Evolutionary conservation across 2,113 vertebrate species (phyloP).

Genomic region (Helogale parvula): DNA sequence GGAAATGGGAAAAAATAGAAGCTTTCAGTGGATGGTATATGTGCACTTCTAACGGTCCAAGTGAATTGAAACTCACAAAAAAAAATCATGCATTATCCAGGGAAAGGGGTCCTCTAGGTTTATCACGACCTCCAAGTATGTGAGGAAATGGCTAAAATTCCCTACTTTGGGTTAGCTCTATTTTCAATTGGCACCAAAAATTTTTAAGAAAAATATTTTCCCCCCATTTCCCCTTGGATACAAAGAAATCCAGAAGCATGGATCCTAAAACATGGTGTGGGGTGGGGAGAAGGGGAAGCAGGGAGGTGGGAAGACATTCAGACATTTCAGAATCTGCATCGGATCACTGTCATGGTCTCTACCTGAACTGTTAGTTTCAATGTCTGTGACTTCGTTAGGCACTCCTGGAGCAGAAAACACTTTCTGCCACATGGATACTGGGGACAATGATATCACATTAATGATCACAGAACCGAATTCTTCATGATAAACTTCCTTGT

Average conservation of each 20-base stretch:
- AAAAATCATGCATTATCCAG: background rate
- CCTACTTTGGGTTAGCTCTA: background rate
- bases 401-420: slow-evolving; percentile 9
- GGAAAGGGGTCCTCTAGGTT: background rate
- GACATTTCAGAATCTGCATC: background rate
- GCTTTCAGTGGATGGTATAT: background rate
- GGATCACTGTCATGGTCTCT: background rate
- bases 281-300: too few relatives aligned
- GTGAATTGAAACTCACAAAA: background rate
- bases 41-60: background rate
- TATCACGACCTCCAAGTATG: background rate
- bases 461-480: background rate
- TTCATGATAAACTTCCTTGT: background rate
- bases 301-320: background rate
- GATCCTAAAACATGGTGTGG: background rate
- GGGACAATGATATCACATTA: background rate
- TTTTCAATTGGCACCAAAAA: background rate
- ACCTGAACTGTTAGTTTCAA: background rate
- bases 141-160: background rate
- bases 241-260: background rate
- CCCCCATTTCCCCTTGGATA: background rate
- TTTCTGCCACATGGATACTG: background rate
- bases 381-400: background rate
- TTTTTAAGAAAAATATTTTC: background rate
- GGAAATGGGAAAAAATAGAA: background rate